phyloP scores from a whole-genome alignment of 2,113 vertebrate genomes.

The Leptobrachium leishanense region DNA sequence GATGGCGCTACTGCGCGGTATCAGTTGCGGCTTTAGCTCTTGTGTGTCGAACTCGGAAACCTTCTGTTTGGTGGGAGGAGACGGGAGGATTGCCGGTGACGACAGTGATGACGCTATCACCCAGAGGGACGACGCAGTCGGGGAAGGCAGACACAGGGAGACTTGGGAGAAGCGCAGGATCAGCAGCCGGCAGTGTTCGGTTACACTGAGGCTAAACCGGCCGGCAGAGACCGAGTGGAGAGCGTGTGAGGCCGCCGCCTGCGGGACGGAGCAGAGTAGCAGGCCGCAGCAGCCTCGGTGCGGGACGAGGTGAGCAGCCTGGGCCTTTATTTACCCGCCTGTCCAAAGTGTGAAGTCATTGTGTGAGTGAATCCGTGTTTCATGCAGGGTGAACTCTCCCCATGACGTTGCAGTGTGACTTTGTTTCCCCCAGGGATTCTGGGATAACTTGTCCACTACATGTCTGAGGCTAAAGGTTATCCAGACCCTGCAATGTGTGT shows the following conservation, averaged over 20 bases:
- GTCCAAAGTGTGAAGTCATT: not conserved
- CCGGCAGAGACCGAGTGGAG: not conserved
- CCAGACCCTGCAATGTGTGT: too few relatives aligned
- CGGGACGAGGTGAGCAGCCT: constrained; percentile 22
- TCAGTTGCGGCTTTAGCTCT: not conserved
- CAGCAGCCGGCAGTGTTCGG: not conserved
- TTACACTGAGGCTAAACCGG: not conserved
- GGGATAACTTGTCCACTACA: too few relatives aligned
- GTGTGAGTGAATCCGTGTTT: too few relatives aligned
- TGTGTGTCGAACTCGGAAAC: not conserved
- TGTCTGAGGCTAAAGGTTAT: too few relatives aligned
- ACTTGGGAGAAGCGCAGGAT: not conserved
- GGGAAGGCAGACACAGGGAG: constrained; percentile 8
- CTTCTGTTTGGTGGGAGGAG: not conserved
- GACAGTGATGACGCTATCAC: constrained; percentile 11
- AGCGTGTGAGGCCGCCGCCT: not conserved
- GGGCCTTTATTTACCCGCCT: not conserved
- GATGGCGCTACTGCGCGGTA: constrained; percentile 1
- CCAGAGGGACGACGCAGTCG: not conserved
- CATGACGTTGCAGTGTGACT: too few relatives aligned
- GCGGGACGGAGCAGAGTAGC: not conserved
- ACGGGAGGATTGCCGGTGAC: not conserved
- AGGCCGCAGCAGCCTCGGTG: constrained; percentile 10
- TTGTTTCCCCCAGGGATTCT: too few relatives aligned
- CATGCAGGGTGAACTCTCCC: too few relatives aligned